Evolutionary conservation across 53 echinoderm and acorn worm genomes (phyloP).

Genomic region (Henricia sp.): DNA sequence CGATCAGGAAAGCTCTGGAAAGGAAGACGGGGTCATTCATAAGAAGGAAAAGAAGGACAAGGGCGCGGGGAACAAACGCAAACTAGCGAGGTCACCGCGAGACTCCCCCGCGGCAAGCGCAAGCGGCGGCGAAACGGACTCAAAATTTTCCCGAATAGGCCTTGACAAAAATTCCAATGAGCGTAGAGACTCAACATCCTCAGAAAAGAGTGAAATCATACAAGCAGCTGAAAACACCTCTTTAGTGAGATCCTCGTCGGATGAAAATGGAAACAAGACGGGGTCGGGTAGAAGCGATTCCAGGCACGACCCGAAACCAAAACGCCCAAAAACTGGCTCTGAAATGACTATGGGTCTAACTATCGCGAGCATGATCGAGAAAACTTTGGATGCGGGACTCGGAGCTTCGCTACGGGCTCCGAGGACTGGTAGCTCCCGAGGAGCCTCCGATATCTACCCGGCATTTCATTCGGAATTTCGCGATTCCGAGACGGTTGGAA

Average conservation of each 20-base stretch:
- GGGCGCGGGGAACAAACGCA: conserved; percentile 24
- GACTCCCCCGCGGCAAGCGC: conserved; percentile 35
- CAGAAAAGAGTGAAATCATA: conserved; percentile 18
- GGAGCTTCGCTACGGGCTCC: conserved; percentile 53
- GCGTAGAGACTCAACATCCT: conserved; percentile 12
- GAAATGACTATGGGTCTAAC: conserved; percentile 74
- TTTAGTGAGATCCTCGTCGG: conserved; percentile 3
- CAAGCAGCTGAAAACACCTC: too few relatives aligned
- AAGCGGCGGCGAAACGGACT: conserved; percentile 3
- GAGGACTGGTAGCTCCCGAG: background rate
- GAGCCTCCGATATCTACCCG: background rate
- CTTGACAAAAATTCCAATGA: conserved; percentile 27
- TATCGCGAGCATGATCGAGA: conserved; percentile 94
- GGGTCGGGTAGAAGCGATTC: background rate
- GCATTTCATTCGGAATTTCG: background rate
- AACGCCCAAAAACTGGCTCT: conserved; percentile 12
- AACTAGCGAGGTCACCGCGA: conserved; percentile 35
- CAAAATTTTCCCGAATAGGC: conserved; percentile 17
- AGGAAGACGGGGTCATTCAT: conserved; percentile 4
- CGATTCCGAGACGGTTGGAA: conserved; percentile 34
- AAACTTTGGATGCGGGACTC: conserved; percentile 81
- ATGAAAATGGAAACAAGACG: background rate
- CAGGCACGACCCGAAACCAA: conserved; percentile 14
- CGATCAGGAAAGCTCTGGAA: background rate
- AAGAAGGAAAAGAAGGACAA: conserved; percentile 56